These are phyloP conservation scores for Aethes cnicana DNA, from an alignment of 2,888 invertebrate genomes.

Conservation along the genomic window DNA sequence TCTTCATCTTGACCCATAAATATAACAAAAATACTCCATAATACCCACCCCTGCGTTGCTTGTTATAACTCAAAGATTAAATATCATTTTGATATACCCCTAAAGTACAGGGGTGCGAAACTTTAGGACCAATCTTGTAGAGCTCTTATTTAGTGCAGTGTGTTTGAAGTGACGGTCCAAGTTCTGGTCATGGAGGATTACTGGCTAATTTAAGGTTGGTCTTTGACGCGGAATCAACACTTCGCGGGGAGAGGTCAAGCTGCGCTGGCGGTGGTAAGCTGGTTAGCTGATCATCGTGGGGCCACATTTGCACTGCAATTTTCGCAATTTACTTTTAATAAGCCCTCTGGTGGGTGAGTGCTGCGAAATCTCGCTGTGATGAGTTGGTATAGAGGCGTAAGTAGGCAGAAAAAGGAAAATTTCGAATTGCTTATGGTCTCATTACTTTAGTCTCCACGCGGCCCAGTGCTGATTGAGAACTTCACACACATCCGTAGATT, in stretches of 20 bases:
- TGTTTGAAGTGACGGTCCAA: too few species aligned
- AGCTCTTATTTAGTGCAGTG: slow-evolving; percentile 37
- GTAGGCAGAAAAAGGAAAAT: slow-evolving; percentile 38
- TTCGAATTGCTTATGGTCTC: too few species aligned
- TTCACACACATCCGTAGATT: too few species aligned
- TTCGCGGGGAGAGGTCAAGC: slow-evolving; percentile 41
- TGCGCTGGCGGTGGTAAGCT: slow-evolving; percentile 53
- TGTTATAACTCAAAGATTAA: slow-evolving; percentile 72
- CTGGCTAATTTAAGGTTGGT: slow-evolving; percentile 34
- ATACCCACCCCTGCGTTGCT: slow-evolving; percentile 65
- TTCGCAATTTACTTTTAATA: slow-evolving; percentile 81
- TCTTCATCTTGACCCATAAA: slow-evolving; percentile 32
- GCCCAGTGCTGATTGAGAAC: too few species aligned
- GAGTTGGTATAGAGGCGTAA: slow-evolving; percentile 39
- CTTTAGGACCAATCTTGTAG: slow-evolving; percentile 36
- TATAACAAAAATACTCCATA: slow-evolving; percentile 63
- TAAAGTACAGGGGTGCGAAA: slow-evolving; percentile 50
- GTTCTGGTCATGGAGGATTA: slow-evolving; percentile 36
- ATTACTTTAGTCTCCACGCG: too few species aligned
- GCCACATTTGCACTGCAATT: slow-evolving; percentile 80
- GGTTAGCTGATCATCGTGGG: slow-evolving; percentile 65
- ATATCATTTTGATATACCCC: slow-evolving; percentile 55
- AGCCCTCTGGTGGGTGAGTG: slow-evolving; percentile 66
- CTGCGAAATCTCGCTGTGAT: slow-evolving; percentile 60
- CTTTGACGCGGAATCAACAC: slow-evolving; percentile 33